Percentiles rank a stretch among this genome's conserved stretches.
These are phyloP conservation scores for Eucera pruinosa DNA, from an alignment of 2,888 invertebrate species.

Conservation along the genomic window DNA sequence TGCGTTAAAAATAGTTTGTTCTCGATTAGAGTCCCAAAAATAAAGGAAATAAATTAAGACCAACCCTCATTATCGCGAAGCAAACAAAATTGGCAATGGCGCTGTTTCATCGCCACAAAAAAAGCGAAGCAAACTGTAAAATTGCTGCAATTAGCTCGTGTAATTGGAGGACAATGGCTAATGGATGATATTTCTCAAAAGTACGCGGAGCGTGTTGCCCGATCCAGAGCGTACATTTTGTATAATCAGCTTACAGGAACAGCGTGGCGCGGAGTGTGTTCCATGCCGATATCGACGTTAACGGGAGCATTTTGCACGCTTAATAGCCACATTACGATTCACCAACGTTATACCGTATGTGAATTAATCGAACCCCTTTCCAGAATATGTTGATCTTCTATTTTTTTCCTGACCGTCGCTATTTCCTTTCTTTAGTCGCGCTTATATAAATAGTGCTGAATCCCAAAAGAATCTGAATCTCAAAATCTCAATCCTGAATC, in stretches of 20 bases:
- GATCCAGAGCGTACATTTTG: constrained; percentile 35
- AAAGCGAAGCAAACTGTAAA: no score
- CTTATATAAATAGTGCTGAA: no score
- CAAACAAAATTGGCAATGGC: no score
- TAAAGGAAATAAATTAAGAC: no score
- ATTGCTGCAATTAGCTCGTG: background rate
- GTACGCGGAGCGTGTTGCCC: background rate
- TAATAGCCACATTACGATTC: constrained; percentile 61
- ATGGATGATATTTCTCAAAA: constrained; percentile 5
- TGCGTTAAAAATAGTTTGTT: no score
- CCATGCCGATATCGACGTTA: constrained; percentile 63
- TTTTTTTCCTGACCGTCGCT: no score
- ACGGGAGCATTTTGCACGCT: constrained; percentile 44
- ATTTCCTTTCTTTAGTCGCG: no score
- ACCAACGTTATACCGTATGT: constrained; percentile 10
- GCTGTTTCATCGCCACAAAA: no score
- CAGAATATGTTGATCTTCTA: no score
- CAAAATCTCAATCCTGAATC: no score
- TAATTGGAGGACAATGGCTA: background rate
- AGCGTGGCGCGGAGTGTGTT: constrained; percentile 33
- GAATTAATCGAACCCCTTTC: constrained; percentile 19
- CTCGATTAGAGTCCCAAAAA: background rate
- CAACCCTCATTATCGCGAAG: background rate
- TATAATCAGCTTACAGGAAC: constrained; percentile 51
- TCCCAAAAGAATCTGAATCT: no score